These are phyloP conservation scores for Chelonus insularis DNA, from an alignment of 1,140 invertebrate species.

Conservation along the genomic window DNA sequence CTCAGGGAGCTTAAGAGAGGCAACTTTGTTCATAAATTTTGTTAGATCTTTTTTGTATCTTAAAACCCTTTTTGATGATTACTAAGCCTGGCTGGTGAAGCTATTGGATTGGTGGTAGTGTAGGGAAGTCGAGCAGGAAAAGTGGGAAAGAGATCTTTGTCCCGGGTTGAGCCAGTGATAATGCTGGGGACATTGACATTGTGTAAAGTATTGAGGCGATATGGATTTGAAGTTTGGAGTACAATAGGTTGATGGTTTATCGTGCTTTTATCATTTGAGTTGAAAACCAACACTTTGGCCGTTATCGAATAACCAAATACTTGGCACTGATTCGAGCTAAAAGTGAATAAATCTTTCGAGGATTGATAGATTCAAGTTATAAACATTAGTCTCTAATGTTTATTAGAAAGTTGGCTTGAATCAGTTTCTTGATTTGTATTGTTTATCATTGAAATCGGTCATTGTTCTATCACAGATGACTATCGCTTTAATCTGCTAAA, in stretches of 20 bases:
- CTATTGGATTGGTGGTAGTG: too few species aligned
- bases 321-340: constrained; percentile 16
- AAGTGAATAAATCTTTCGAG: constrained; percentile 18
- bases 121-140: too few species aligned
- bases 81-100: too few species aligned
- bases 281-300: constrained; percentile 37
- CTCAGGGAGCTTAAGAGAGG: too few species aligned
- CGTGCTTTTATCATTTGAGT: constrained; percentile 42
- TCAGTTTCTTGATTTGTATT: background rate
- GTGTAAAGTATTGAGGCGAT: background rate
- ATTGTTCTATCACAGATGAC: constrained; percentile 6
- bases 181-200: background rate
- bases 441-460: background rate
- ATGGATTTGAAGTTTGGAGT: background rate
- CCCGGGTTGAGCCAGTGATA: background rate
- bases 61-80: too few species aligned
- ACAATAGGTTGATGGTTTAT: constrained; percentile 39
- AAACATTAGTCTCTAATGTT: too few species aligned
- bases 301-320: constrained; percentile 26
- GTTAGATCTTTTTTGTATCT: too few species aligned
- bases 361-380: too few species aligned
- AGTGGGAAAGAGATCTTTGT: too few species aligned
- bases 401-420: too few species aligned
- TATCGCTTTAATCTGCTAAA: constrained; percentile 16
- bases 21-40: too few species aligned